Evolutionary conservation across 2,888 invertebrate genomes (phyloP).

Genomic region (Dinocampus coccinellae): DNA sequence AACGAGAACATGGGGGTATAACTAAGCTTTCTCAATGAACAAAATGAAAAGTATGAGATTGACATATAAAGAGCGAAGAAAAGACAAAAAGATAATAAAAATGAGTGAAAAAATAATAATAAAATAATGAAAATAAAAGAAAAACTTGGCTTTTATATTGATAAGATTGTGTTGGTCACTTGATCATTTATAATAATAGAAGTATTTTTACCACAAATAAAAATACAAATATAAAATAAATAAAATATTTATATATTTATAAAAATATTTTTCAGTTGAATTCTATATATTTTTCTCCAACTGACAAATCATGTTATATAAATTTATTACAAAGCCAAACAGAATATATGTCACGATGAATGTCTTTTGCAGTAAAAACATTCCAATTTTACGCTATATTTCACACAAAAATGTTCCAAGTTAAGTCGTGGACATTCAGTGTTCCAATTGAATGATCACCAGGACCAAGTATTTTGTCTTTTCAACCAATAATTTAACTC

Average conservation of each 20-base stretch:
- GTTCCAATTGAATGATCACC: conserved; percentile 7
- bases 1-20: background rate
- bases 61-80: conserved; percentile 6
- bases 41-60: conserved; percentile 33
- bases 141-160: background rate
- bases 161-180: background rate
- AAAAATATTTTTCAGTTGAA: background rate
- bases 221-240: background rate
- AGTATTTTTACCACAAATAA: background rate
- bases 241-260: background rate
- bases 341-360: background rate
- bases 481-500: background rate
- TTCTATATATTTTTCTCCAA: background rate
- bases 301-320: background rate
- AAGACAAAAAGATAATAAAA: too few species aligned
- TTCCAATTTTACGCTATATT: background rate
- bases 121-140: background rate
- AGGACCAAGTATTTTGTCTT: background rate
- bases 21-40: background rate
- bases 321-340: background rate
- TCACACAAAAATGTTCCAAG: background rate
- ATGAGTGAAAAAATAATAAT: conserved; percentile 6
- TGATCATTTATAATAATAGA: background rate
- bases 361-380: conserved; percentile 6
- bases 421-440: conserved; percentile 3